Evolutionary conservation across 2,113 vertebrate genomes (phyloP).

Genomic region (Prunella himalayana): DNA sequence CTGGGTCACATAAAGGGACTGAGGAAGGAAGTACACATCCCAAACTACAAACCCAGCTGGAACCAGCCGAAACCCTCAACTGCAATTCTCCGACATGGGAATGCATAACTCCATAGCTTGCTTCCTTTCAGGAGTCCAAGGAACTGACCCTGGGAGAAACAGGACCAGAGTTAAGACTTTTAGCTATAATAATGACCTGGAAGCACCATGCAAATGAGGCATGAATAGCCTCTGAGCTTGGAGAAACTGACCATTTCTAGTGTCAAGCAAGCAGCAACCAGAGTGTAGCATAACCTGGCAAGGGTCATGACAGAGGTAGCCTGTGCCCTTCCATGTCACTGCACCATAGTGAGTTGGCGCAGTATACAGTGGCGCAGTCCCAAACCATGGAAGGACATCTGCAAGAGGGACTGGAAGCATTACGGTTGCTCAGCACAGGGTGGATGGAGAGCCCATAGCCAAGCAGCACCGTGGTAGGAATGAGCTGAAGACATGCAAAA

Average conservation of each 20-base stretch:
- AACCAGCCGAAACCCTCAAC: not conserved
- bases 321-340: too few relatives aligned
- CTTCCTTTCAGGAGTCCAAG: not conserved
- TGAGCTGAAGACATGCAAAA: not conserved
- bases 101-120: rapidly evolving
- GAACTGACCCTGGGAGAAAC: not conserved
- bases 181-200: not conserved
- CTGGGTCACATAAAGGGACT: rapidly evolving
- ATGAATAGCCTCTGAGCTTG: not conserved
- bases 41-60: not conserved
- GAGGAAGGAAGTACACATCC: rapidly evolving
- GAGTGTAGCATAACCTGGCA: too few relatives aligned
- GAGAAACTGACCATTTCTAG: not conserved
- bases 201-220: rapidly evolving
- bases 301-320: too few relatives aligned
- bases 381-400: rapidly evolving
- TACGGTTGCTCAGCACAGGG: rapidly evolving
- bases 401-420: not conserved
- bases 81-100: not conserved
- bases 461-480: not conserved
- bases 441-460: not conserved
- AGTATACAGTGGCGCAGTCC: rapidly evolving
- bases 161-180: not conserved
- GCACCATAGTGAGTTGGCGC: rapidly evolving
- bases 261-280: too few relatives aligned